These are phyloP conservation scores for Nothura maculosa DNA, from an alignment of 2,797 vertebrate genomes.

Conservation along the genomic window DNA sequence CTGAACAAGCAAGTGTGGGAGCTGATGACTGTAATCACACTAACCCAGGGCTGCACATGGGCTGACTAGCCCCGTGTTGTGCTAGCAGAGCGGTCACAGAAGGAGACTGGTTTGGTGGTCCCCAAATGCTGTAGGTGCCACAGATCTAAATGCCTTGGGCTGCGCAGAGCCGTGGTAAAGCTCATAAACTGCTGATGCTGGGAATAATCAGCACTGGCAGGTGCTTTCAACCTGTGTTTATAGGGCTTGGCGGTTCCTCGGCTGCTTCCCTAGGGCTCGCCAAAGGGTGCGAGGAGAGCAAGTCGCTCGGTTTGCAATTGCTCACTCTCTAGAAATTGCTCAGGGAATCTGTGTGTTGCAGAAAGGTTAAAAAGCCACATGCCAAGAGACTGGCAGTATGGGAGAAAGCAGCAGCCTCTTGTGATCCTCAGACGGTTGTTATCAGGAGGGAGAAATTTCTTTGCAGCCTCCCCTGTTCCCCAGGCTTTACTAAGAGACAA, in stretches of 20 bases:
- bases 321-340: neutral
- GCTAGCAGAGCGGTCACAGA: accelerated
- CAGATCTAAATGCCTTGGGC: too few species aligned
- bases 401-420: neutral
- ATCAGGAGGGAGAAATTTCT: neutral
- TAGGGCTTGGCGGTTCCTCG: neutral
- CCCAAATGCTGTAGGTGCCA: neutral
- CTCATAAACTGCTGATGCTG: neutral
- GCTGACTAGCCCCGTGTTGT: neutral
- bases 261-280: neutral
- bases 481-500: neutral
- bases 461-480: neutral
- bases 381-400: neutral
- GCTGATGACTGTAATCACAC: accelerated
- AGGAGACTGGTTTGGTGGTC: accelerated
- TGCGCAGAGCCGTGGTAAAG: neutral
- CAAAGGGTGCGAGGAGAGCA: neutral
- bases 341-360: neutral
- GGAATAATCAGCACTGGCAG: accelerated
- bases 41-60: accelerated
- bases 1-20: accelerated
- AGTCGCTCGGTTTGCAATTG: neutral
- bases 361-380: neutral
- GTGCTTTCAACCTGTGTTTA: neutral
- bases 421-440: neutral